phyloP scores from a whole-genome alignment of 2,113 vertebrate species.

The Carettochelys insculpta region DNA sequence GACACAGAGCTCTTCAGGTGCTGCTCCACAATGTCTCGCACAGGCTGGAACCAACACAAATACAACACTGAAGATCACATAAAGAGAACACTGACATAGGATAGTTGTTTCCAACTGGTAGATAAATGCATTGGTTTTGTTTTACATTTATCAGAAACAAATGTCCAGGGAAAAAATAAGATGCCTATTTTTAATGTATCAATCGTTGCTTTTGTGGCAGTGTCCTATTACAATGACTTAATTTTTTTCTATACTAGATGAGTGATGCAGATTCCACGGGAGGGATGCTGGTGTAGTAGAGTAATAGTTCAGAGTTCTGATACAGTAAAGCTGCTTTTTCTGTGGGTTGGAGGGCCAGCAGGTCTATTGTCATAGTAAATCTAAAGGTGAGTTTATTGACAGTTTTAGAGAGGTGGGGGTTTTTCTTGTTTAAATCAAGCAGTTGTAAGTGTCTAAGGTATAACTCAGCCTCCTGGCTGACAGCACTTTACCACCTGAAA shows the following conservation, averaged over 20 bases:
- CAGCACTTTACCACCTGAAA: background rate
- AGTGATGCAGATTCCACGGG: constrained; percentile 32
- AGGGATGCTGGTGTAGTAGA: background rate
- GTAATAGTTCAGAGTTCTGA: background rate
- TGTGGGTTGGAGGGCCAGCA: background rate
- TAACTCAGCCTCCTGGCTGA: background rate
- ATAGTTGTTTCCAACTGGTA: constrained; percentile 18
- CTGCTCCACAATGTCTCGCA: background rate
- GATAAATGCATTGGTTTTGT: constrained; percentile 27
- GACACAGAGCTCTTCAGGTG: background rate
- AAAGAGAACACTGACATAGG: background rate
- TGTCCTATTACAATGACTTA: constrained; percentile 30
- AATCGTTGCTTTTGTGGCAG: background rate
- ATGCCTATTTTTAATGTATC: background rate
- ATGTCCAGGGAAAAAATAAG: background rate
- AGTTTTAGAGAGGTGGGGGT: background rate
- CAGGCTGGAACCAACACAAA: background rate
- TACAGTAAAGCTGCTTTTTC: constrained; percentile 36
- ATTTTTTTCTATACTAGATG: constrained; percentile 20
- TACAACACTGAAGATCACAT: background rate
- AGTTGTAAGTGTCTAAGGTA: background rate
- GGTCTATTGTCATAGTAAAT: background rate
- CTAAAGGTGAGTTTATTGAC: background rate
- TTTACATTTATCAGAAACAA: constrained; percentile 34
- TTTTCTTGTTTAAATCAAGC: background rate